Evolutionary conservation across 2,888 invertebrate species (phyloP).

Genomic region (Drosophila sordidula): DNA sequence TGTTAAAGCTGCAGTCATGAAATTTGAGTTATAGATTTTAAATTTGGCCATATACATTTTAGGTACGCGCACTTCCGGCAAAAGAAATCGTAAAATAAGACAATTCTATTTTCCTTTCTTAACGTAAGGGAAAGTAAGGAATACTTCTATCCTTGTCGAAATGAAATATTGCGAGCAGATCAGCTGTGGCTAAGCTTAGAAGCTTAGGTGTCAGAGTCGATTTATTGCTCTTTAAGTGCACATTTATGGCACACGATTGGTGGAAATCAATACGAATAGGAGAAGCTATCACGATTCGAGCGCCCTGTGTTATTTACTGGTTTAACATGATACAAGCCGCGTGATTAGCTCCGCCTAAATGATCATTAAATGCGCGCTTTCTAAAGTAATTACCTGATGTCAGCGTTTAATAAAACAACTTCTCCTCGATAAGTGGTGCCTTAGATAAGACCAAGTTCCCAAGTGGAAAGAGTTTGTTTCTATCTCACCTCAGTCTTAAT

Average conservation of each 20-base stretch:
- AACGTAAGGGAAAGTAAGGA: conserved; percentile 21
- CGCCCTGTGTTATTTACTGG: conserved; percentile 34
- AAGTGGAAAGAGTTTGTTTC: too few species aligned
- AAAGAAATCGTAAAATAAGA: too few species aligned
- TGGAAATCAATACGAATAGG: conserved; percentile 3
- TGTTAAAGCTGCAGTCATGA: too few species aligned
- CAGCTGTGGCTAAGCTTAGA: not conserved
- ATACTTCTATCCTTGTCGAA: conserved; percentile 30
- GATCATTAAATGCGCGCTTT: conserved; percentile 37
- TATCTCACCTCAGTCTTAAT: too few species aligned
- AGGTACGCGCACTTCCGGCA: too few species aligned
- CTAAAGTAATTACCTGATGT: conserved; percentile 64
- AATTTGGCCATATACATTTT: too few species aligned
- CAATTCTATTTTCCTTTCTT: conserved; percentile 53
- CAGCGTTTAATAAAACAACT: conserved; percentile 35
- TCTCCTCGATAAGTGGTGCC: conserved; percentile 14
- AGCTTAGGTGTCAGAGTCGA: conserved; percentile 12
- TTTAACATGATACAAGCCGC: conserved; percentile 13
- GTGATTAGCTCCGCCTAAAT: conserved; percentile 38
- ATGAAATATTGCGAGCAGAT: conserved; percentile 8
- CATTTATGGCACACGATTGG: conserved; percentile 15
- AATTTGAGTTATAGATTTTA: too few species aligned
- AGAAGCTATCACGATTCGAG: conserved; percentile 3
- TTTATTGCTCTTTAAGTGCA: conserved; percentile 3
- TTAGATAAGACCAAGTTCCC: too few species aligned